phyloP scores from a whole-genome alignment of 2,797 vertebrate genomes.

The Gallinago solitaria region DNA sequence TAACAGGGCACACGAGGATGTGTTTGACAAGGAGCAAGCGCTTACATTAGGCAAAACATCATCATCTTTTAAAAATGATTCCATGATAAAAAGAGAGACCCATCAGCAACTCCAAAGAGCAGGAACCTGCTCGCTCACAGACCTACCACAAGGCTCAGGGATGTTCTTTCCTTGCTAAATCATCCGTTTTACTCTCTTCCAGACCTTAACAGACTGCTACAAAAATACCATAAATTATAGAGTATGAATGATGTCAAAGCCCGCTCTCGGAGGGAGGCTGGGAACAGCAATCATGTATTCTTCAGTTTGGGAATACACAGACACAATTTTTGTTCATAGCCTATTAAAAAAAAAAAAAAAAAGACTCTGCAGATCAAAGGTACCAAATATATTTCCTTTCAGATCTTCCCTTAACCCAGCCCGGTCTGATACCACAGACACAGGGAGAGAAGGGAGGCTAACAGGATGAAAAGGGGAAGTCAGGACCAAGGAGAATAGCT shows the following conservation, averaged over 20 bases:
- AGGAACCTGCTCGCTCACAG: neutral
- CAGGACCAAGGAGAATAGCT: neutral
- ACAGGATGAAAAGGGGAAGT: neutral
- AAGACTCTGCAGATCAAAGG: neutral
- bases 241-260: constrained; percentile 57
- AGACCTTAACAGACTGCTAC: constrained; percentile 36
- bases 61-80: neutral
- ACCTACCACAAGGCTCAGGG: neutral
- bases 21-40: constrained; percentile 50
- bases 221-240: constrained; percentile 68
- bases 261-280: neutral
- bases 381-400: neutral
- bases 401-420: neutral
- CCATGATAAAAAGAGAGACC: neutral
- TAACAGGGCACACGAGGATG: neutral
- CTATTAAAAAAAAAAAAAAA: neutral
- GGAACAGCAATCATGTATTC: constrained; percentile 8
- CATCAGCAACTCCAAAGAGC: neutral
- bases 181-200: neutral
- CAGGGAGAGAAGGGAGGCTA: neutral
- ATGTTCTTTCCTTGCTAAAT: neutral
- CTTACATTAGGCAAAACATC: constrained; percentile 22
- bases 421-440: neutral
- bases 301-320: constrained; percentile 39
- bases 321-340: neutral